Evolutionary conservation across 1,140 invertebrate species (phyloP).

Genomic region (Andricus grossulariae): DNA sequence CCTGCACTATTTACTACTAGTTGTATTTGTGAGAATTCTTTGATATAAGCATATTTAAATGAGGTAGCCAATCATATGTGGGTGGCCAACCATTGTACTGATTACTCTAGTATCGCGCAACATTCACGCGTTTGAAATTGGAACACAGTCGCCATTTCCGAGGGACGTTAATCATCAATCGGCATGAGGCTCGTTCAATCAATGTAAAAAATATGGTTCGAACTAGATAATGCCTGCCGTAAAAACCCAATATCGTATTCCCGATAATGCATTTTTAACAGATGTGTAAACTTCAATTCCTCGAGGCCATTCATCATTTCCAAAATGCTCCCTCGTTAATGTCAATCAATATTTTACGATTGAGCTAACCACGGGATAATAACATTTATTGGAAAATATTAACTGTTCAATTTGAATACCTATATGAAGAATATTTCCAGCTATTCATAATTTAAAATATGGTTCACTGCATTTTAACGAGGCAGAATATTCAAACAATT

Average conservation of each 20-base stretch:
- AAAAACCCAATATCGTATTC: slow-evolving; percentile 47
- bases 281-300: slow-evolving; percentile 13
- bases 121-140: slow-evolving; percentile 41
- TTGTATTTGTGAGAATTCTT: no score
- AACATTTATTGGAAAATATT: neutral
- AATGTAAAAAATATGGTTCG: slow-evolving; percentile 44
- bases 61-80: no score
- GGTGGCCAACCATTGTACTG: no score
- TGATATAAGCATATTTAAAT: no score
- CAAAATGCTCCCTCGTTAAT: neutral
- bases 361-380: neutral
- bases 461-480: no score
- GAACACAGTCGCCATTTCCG: slow-evolving; percentile 51
- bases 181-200: slow-evolving; percentile 33
- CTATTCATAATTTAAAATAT: no score
- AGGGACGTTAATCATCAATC: slow-evolving; percentile 47
- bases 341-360: slow-evolving; percentile 20
- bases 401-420: neutral
- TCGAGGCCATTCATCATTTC: neutral
- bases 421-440: no score
- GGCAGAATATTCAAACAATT: no score
- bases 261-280: slow-evolving; percentile 60
- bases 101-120: slow-evolving; percentile 28
- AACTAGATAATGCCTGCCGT: slow-evolving; percentile 44
- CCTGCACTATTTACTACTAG: no score